Evolutionary conservation across 92 coral and sea anemone species (phyloP).

Genomic region (Heliopora coerulea): DNA sequence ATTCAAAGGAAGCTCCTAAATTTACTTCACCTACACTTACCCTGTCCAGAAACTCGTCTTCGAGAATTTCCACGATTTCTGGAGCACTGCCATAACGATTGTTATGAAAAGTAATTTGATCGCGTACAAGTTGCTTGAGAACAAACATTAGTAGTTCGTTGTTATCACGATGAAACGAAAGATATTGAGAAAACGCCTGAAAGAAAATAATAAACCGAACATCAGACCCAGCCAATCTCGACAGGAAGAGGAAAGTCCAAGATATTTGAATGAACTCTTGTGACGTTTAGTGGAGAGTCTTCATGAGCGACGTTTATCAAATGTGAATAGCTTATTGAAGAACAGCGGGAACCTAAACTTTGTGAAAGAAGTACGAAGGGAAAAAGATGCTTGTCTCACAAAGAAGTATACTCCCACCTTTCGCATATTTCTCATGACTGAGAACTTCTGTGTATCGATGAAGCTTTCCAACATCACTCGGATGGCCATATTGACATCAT

Average conservation of each 20-base stretch:
- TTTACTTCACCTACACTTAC: constrained; percentile 48
- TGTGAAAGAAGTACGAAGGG: no score
- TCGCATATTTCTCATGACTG: constrained; percentile 96
- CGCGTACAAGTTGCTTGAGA: constrained; percentile 83
- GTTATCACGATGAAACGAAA: constrained; percentile 92
- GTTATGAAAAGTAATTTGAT: constrained; percentile 79
- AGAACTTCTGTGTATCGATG: constrained; percentile 96
- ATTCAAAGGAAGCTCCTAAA: no score
- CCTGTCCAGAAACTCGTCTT: constrained; percentile 90
- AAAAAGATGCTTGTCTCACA: no score
- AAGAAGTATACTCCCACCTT: constrained; percentile 78
- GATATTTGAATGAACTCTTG: no score
- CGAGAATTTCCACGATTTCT: constrained; percentile 80
- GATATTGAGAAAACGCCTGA: constrained; percentile 86
- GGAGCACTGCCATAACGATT: constrained; percentile 84
- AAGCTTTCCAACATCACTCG: constrained; percentile 99
- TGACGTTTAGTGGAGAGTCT: no score
- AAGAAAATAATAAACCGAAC: constrained; percentile 9
- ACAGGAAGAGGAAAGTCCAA: no score
- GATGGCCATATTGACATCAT: constrained; percentile 98
- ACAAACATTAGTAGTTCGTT: constrained; percentile 91
- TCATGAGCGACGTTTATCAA: no score
- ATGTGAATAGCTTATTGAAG: no score
- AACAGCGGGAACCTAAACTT: no score
- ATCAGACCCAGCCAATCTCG: no score